These are phyloP conservation scores for Xerus inauris DNA, from an alignment of 2,113 vertebrate genomes.

Conservation along the genomic window DNA sequence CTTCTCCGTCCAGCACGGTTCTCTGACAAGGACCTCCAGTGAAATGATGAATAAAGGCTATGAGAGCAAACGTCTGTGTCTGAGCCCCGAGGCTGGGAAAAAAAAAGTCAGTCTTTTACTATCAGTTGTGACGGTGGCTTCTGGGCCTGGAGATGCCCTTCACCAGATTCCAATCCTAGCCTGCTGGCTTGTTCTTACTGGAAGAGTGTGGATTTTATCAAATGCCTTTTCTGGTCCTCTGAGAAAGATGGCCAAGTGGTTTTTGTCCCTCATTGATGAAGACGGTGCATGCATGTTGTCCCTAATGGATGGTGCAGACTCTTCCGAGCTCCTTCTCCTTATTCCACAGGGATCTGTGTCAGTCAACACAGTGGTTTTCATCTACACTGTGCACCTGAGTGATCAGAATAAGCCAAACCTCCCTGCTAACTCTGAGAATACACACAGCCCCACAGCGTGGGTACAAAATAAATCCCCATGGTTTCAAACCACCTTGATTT, in stretches of 20 bases:
- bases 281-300: neutral
- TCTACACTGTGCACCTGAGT: no score
- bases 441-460: neutral
- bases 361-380: no score
- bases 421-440: neutral
- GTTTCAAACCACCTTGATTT: neutral
- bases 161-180: neutral
- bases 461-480: neutral
- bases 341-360: neutral
- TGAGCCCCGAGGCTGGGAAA: neutral
- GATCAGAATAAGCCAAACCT: neutral
- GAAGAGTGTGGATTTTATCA: neutral
- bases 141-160: no score
- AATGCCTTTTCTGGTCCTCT: no score
- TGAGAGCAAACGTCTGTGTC: neutral
- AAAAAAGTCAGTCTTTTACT: neutral
- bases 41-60: neutral
- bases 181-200: neutral
- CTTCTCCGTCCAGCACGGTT: neutral
- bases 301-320: rapidly evolving
- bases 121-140: neutral
- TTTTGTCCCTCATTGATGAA: no score
- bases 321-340: neutral
- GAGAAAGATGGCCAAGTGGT: no score
- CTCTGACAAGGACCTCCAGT: neutral